Evolutionary conservation across 2,113 vertebrate species (phyloP).

Genomic region (Peromyscus polionotus): DNA sequence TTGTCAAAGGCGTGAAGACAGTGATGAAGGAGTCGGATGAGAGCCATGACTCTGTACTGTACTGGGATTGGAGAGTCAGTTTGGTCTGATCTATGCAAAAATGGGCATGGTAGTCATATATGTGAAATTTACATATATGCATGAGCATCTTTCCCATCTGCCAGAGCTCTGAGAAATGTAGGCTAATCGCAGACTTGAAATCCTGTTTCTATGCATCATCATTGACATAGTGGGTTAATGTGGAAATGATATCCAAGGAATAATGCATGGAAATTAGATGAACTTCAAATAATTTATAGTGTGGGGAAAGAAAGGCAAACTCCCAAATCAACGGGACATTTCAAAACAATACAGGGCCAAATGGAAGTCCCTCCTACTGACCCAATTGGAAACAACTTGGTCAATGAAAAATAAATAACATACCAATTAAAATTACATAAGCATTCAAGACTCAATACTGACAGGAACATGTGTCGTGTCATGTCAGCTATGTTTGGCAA

Average conservation of each 20-base stretch:
- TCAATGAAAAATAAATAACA: not conserved
- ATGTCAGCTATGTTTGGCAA: not conserved
- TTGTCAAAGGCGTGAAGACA: not conserved
- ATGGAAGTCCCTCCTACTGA: not conserved
- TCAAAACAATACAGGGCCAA: not conserved
- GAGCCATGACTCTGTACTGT: not conserved
- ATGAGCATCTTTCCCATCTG: not conserved
- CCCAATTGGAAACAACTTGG: not conserved
- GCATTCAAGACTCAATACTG: not conserved
- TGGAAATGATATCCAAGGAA: not conserved
- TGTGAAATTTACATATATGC: not conserved
- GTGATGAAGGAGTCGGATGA: not conserved
- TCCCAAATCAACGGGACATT: not conserved
- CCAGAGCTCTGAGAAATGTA: not conserved
- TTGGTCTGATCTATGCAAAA: not conserved
- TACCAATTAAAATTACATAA: not conserved
- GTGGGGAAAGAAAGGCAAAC: not conserved
- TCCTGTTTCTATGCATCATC: not conserved
- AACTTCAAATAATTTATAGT: not conserved
- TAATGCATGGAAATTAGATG: not conserved
- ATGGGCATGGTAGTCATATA: not conserved
- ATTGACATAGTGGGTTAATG: not conserved
- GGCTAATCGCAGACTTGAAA: not conserved
- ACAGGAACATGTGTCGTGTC: not conserved
- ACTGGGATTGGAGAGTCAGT: not conserved